A percentile compares a stretch with the other conserved stretches of the same genome.
phyloP scores from a whole-genome alignment of 2,113 vertebrate species.

The Alethe diademata region DNA sequence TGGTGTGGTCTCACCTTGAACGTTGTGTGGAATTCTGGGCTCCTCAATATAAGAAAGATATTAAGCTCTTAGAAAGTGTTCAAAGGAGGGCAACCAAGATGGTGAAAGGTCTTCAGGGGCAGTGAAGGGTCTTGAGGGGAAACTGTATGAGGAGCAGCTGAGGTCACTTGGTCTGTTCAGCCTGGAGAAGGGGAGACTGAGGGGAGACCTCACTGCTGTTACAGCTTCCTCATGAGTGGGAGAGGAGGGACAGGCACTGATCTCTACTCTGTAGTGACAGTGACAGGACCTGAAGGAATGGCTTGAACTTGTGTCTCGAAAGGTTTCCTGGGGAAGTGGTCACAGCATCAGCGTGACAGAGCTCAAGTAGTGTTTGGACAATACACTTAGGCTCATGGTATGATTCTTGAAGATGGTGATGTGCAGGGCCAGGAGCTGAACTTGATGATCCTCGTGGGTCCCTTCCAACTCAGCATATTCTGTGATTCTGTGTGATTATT shows the following conservation, averaged over 20 bases:
- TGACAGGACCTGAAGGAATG: not conserved
- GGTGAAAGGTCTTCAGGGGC: not conserved
- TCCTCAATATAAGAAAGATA: not conserved
- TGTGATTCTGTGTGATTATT: not conserved
- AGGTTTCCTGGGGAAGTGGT: not conserved
- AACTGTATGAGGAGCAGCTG: fast-evolving
- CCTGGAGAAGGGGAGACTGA: not conserved
- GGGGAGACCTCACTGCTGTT: not conserved
- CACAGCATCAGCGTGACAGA: not conserved
- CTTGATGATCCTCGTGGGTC: not conserved
- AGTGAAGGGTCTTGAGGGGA: not conserved
- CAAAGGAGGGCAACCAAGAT: not conserved
- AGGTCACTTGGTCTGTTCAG: not conserved
- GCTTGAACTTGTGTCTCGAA: fast-evolving
- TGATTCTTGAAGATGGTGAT: not conserved
- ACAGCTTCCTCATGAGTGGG: not conserved
- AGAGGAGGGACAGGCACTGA: not conserved
- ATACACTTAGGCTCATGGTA: not conserved
- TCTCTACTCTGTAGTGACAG: not conserved
- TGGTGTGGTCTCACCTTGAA: not conserved
- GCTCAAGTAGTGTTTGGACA: not conserved
- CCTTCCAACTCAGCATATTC: not conserved
- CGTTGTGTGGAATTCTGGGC: not conserved
- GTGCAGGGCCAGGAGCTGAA: not conserved
- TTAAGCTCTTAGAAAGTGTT: not conserved